Conservation (phyloP, 2,888 invertebrate genomes). For the Phortica okadai region DNA sequence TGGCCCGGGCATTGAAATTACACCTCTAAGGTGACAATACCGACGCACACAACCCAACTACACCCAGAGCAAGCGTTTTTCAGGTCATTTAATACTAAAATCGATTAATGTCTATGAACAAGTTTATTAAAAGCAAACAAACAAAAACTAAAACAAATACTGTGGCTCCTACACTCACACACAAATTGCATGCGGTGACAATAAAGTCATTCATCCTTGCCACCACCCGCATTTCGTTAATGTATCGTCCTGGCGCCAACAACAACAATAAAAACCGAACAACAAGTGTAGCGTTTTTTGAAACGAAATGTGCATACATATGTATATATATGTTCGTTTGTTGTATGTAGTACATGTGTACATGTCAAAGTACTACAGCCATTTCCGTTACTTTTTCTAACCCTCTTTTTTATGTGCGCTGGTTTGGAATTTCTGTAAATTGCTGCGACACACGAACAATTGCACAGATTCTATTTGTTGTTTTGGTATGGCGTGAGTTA, state of each 20-base stretch:
- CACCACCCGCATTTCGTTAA: too few relatives aligned
- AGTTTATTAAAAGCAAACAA: slow-evolving; percentile 9
- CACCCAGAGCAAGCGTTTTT: slow-evolving; percentile 6
- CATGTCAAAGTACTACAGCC: background rate
- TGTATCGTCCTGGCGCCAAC: background rate
- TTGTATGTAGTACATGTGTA: too few relatives aligned
- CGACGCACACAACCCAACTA: background rate
- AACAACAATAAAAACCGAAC: background rate
- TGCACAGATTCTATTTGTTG: slow-evolving; percentile 32
- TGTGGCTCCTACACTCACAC: too few relatives aligned
- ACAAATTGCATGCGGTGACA: too few relatives aligned
- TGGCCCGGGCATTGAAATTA: slow-evolving; percentile 23
- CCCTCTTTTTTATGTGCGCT: slow-evolving; percentile 45
- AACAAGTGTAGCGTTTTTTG: slow-evolving; percentile 42
- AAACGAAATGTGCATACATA: background rate
- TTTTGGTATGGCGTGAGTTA: background rate
- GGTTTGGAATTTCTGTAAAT: slow-evolving; percentile 62
- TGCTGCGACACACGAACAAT: slow-evolving; percentile 57
- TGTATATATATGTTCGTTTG: background rate
- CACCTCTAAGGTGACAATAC: slow-evolving; percentile 24
- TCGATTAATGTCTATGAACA: slow-evolving; percentile 39
- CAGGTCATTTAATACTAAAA: slow-evolving; percentile 46
- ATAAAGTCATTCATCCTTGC: too few relatives aligned
- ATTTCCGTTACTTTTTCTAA: slow-evolving; percentile 27
- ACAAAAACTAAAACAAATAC: background rate